Percentiles rank a stretch among this genome's conserved stretches.
Conservation (phyloP, 2,888 invertebrate species). For the Oasisia sp. region DNA sequence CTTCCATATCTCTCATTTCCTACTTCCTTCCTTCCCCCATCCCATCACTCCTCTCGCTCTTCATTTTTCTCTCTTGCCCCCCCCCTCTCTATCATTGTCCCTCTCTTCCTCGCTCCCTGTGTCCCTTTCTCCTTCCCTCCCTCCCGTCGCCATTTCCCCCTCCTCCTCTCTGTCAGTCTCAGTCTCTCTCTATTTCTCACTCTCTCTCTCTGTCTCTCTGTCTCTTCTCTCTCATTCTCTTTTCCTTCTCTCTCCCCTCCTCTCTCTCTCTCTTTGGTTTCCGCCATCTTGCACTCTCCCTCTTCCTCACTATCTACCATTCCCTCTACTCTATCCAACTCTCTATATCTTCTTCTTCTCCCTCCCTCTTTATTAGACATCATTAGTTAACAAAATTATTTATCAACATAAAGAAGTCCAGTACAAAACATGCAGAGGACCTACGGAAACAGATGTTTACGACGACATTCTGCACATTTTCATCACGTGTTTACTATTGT, state of each 20-base stretch:
- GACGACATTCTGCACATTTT: too few relatives aligned
- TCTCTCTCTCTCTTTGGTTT: not conserved
- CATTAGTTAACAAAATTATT: too few relatives aligned
- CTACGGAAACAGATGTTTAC: too few relatives aligned
- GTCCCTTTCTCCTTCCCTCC: not conserved
- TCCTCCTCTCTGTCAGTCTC: too few relatives aligned
- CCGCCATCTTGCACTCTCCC: not conserved
- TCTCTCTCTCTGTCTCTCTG: not conserved
- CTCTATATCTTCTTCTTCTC: not conserved
- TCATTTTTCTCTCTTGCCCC: conserved; percentile 19
- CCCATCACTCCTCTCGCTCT: not conserved
- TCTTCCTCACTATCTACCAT: not conserved
- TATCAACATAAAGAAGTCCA: too few relatives aligned
- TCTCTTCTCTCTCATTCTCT: not conserved
- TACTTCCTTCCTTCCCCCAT: too few relatives aligned
- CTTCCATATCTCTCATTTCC: too few relatives aligned
- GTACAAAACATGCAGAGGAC: too few relatives aligned
- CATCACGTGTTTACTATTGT: too few relatives aligned
- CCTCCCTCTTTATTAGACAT: not conserved
- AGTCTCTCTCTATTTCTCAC: too few relatives aligned
- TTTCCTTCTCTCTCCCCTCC: not conserved
- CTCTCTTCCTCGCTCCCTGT: not conserved
- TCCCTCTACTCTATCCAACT: conserved; percentile 7
- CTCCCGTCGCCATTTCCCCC: too few relatives aligned
- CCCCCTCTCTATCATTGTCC: conserved; percentile 13